Evolutionary conservation across 2,888 invertebrate genomes (phyloP).

Genomic region (Panzeria rudis): DNA sequence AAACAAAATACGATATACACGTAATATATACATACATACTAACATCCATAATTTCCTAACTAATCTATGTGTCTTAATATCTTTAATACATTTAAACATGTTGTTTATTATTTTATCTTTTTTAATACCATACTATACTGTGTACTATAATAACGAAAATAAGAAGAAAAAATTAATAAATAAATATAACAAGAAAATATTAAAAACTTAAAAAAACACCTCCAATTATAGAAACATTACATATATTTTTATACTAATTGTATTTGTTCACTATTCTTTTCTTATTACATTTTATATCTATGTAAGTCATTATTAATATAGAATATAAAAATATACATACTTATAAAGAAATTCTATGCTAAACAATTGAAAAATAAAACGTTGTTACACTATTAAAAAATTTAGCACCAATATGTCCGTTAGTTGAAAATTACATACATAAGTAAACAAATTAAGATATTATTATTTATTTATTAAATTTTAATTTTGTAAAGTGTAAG

Average conservation of each 20-base stretch:
- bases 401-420: constrained; percentile 25
- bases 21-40: constrained; percentile 22
- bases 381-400: constrained; percentile 44
- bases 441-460: neutral
- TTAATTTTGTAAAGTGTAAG: constrained; percentile 39
- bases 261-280: constrained; percentile 42
- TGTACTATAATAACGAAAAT: constrained; percentile 23
- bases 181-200: neutral
- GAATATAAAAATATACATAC: constrained; percentile 1
- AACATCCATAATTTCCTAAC: constrained; percentile 55
- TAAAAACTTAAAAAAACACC: constrained; percentile 14
- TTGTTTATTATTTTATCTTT: constrained; percentile 49
- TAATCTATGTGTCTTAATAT: constrained; percentile 70
- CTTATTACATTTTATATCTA: constrained; percentile 22
- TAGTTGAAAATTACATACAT: constrained; percentile 9
- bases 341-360: constrained; percentile 13
- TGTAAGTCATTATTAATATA: constrained; percentile 32
- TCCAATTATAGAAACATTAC: constrained; percentile 35
- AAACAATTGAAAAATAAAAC: constrained; percentile 17
- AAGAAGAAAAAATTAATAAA: neutral
- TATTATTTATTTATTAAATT: constrained; percentile 3
- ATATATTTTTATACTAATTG: constrained; percentile 66
- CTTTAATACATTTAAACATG: constrained; percentile 53
- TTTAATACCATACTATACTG: constrained; percentile 1
- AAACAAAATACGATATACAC: neutral